Conservation (phyloP, 2,113 vertebrate genomes). For the Periophthalmus modestus region DNA sequence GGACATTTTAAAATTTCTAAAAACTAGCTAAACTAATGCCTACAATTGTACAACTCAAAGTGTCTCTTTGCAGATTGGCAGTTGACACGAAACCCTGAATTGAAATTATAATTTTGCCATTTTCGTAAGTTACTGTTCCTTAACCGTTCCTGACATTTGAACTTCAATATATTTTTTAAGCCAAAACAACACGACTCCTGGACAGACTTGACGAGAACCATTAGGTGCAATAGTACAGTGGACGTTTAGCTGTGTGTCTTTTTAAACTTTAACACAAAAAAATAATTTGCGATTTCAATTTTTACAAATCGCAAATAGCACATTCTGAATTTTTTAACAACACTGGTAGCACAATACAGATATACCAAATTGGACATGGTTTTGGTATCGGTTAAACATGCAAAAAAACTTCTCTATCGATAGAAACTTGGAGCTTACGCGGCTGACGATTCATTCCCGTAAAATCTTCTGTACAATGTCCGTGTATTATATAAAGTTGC, state of each 20-base stretch:
- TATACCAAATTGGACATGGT: conserved; percentile 15
- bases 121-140: neutral
- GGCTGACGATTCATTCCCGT: conserved; percentile 6
- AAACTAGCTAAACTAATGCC: neutral
- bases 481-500: conserved; percentile 34
- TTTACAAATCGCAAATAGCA: conserved; percentile 15
- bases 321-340: conserved; percentile 22
- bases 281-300: neutral
- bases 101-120: neutral
- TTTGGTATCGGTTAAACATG: conserved; percentile 34
- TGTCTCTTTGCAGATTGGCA: conserved; percentile 10
- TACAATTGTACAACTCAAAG: conserved; percentile 1
- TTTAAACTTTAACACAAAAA: neutral
- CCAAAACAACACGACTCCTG: neutral
- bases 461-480: conserved; percentile 16
- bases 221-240: conserved; percentile 2
- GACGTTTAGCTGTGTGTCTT: conserved; percentile 7
- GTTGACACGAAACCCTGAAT: conserved; percentile 5
- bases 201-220: neutral
- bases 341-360: conserved; percentile 23
- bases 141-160: neutral
- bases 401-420: conserved; percentile 16
- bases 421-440: conserved; percentile 10
- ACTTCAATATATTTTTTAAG: neutral
- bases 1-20: conserved; percentile 5